Conservation (phyloP, 2,888 invertebrate genomes). For the Busseola fusca region DNA sequence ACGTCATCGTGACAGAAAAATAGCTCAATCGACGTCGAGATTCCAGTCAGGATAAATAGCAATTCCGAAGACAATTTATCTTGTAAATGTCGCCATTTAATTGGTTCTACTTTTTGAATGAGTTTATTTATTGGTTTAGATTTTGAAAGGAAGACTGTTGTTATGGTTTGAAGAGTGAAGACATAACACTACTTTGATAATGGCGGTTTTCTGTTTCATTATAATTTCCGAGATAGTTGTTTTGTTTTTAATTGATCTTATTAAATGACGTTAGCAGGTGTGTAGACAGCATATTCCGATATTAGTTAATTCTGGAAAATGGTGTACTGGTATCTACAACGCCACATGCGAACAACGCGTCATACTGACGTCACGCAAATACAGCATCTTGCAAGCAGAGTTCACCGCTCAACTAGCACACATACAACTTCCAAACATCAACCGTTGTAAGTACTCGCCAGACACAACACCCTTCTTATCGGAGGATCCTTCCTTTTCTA, state of each 20-base stretch:
- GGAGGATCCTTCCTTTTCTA: too few relatives aligned
- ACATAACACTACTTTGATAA: neutral
- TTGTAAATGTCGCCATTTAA: constrained; percentile 44
- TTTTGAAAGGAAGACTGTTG: neutral
- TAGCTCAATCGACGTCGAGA: constrained; percentile 63
- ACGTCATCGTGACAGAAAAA: constrained; percentile 63
- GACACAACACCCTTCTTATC: too few relatives aligned
- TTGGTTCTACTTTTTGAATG: constrained; percentile 22
- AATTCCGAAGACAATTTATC: constrained; percentile 67
- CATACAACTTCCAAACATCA: too few relatives aligned
- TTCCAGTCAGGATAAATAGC: constrained; percentile 65
- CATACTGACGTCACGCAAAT: too few relatives aligned
- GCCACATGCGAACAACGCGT: too few relatives aligned
- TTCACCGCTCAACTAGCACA: too few relatives aligned
- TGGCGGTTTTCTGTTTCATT: neutral
- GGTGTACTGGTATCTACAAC: too few relatives aligned
- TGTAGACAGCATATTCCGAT: neutral
- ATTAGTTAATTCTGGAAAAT: neutral
- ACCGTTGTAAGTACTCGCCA: too few relatives aligned
- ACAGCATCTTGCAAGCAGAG: too few relatives aligned
- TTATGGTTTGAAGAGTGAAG: neutral
- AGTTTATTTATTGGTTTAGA: constrained; percentile 24
- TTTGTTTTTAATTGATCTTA: neutral
- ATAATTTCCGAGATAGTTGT: neutral
- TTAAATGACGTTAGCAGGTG: too few relatives aligned